phyloP scores from a whole-genome alignment of 1,140 invertebrate genomes.

The Onthophagus taurus region DNA sequence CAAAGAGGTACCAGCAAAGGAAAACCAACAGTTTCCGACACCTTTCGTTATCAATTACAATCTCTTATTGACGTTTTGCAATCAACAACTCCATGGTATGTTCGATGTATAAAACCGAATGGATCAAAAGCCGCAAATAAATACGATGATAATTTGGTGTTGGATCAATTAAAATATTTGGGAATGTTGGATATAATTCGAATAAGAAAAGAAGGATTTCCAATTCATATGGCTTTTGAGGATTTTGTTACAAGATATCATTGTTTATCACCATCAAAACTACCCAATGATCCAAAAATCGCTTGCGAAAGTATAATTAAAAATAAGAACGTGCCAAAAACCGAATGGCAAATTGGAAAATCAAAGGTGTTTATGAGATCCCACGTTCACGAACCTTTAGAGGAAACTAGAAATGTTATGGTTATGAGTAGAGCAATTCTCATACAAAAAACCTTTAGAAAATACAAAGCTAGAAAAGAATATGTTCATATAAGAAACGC shows the following conservation, averaged over 20 bases:
- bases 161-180: conserved; percentile 85
- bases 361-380: conserved; percentile 82
- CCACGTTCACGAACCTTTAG: conserved; percentile 77
- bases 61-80: conserved; percentile 85
- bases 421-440: conserved; percentile 60
- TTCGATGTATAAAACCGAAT: conserved; percentile 93
- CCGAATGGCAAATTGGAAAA: conserved; percentile 87
- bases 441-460: conserved; percentile 71
- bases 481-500: conserved; percentile 61
- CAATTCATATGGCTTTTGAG: conserved; percentile 72
- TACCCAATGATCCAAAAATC: conserved; percentile 29
- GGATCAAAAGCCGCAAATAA: conserved; percentile 73
- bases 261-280: conserved; percentile 49
- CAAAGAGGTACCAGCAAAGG: conserved; percentile 82
- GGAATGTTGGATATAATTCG: conserved; percentile 95
- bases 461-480: conserved; percentile 53
- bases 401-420: conserved; percentile 64
- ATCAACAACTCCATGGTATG: conserved; percentile 90
- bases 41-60: conserved; percentile 84
- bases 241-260: conserved; percentile 73
- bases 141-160: conserved; percentile 74
- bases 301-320: conserved; percentile 44
- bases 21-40: conserved; percentile 87
- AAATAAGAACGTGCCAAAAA: conserved; percentile 49
- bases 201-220: conserved; percentile 87